Base-by-base conservation (phyloP, 2,797 vertebrate genomes). In the Sphenodon punctatus region DNA sequence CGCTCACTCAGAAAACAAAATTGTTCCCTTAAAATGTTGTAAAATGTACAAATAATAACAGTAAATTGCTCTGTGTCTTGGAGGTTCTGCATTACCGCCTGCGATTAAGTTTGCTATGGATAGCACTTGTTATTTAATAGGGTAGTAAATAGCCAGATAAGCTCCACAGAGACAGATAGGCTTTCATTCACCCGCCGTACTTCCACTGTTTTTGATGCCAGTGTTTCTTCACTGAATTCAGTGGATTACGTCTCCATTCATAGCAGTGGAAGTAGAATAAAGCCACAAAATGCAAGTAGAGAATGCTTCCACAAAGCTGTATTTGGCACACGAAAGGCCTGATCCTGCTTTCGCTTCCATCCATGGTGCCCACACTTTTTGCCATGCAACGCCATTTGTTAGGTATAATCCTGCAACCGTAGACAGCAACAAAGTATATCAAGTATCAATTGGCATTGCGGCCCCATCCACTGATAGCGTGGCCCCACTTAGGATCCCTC, bases 161-260 rank as follows among this genome's bases (percentile, higher is more conserved):
- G 53, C 55, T 77, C 42, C 70, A 45, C 43, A 38, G 69, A 67
- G 72, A 71, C 64, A 45, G 39, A n/a, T 59, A 64, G 75, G 36
- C 66, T 82, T 75, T 60, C 74, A 74, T 61, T 87, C 2, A 3
- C 78, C 86, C 77, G 75, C 75, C 48, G n/a, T n/a, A 68, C 75
- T 84, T 78, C 46, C 38, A 11, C 22, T 17, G 78, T 58, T 84
- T 82, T 89, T 85, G n/a, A 80, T 69, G 73, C 27, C 39, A 9
- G 46, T 56, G 38, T 3, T 17, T 23, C 16, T 27, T 76, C 59
- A 58, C 58, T 67, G 67, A 63, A 48, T 86, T 90, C 85, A 80
- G 75, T n/a, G 64, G 56, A 72, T 84, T 89, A 82, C 74, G n/a
- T 84, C 38, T 68, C 82, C 75, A 86, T 80, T 87, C 89, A 43